Evolutionary conservation across 1,140 invertebrate genomes (phyloP).

Genomic region (Battus philenor): DNA sequence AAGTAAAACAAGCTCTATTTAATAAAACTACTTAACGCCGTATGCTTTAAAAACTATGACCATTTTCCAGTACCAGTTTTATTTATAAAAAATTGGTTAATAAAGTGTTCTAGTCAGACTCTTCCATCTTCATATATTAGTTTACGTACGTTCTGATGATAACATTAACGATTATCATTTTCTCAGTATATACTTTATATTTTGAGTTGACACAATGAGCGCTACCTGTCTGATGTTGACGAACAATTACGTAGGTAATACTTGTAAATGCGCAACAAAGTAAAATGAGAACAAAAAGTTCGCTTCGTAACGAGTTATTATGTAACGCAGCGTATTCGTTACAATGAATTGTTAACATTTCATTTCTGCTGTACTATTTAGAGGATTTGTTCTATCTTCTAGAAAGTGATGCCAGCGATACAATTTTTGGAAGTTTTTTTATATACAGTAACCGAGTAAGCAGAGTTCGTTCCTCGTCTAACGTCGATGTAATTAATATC

Average conservation of each 20-base stretch:
- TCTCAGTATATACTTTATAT: conserved; percentile 15
- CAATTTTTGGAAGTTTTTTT: neutral
- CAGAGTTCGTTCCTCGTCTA: neutral
- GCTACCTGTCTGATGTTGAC: conserved; percentile 8
- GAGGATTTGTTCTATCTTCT: too few species aligned
- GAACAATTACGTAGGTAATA: conserved; percentile 24
- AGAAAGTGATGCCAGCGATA: conserved; percentile 1
- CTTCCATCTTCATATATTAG: too few species aligned
- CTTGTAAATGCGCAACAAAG: conserved; percentile 33
- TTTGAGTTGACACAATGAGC: conserved; percentile 12
- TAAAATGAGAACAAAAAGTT: conserved; percentile 37
- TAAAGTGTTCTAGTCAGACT: too few species aligned
- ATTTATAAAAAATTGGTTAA: too few species aligned
- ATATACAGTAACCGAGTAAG: neutral
- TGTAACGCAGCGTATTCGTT: conserved; percentile 19
- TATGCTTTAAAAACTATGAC: too few species aligned
- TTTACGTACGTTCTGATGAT: too few species aligned
- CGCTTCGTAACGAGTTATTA: conserved; percentile 33
- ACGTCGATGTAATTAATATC: neutral
- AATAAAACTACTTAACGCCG: too few species aligned
- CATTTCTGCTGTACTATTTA: too few species aligned
- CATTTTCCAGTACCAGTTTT: too few species aligned
- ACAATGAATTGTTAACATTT: too few species aligned
- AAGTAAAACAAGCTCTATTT: too few species aligned
- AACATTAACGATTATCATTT: neutral